Evolutionary conservation across 2,888 invertebrate species (phyloP), one percentile per base, ranked within the genome.

Genomic region (Sinopyrophorus schimmeli): DNA sequence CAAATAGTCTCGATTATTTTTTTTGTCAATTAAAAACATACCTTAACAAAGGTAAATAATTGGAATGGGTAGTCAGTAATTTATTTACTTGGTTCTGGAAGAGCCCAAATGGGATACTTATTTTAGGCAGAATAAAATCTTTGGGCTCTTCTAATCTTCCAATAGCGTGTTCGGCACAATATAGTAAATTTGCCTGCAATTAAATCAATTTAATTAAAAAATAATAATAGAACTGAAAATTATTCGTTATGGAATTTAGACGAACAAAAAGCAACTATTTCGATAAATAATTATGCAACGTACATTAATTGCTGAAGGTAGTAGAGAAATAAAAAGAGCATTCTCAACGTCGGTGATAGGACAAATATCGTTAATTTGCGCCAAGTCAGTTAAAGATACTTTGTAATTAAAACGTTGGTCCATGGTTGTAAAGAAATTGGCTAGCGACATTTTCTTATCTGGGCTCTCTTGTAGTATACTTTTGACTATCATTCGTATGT

Each of bases 341-440:
- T 78, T 78, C 28, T 78, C 75, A 62, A 84, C 84, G 38, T 87
- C 85, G n/a, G 77, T 78, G n/a, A 91, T 83, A 34, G 78, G 77
- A 60, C 89, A 87, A 0, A 89, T 83, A 63, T 92, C 92, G 58
- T 82, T 84, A 69, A 92, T 79, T 64, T 84, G 83, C 44, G 82
- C 82, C 30, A 88, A 75, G 55, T 87, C 87, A 0, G 85, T 83
- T 0, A 86, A 80, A 6, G 86, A 85, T 3, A 87, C 76, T 0
- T 87, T 84, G 54, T 86, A 84, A 70, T 89, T 84, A 66, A 84
- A 88, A 5, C 91, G 82, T 59, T 86, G 85, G 57, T 92, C 90
- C 68, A 88, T 87, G 49, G 91, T 79, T 67, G 92, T 89, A 34
- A 92, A 80, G 56, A 94, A 83, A 63, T 89, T 85, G 60, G 90